Evolutionary conservation across 2,888 invertebrate genomes (phyloP), one percentile per base, ranked within the genome.

Genomic region (Parnassius apollo): DNA sequence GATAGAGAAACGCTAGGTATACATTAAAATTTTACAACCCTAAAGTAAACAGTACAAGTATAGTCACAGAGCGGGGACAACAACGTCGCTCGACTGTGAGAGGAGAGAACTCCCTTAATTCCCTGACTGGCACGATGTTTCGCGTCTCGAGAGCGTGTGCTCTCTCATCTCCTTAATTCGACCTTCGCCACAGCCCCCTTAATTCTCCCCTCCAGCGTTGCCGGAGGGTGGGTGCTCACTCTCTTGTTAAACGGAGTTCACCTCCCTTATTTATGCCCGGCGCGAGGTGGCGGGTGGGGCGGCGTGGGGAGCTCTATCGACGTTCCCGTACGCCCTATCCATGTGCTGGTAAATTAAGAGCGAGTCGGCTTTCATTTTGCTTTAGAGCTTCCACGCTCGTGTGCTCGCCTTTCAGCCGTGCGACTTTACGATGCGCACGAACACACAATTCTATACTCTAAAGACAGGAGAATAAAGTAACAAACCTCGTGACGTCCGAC

Each of bases 91-190:
- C 54, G 66, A 12, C 52, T 18, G 22, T 66, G 62, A 61, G 65
- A 65, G 70, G 64, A 61, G 65, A 65, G 70, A 69, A 69, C 75
- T 81, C 78, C 80, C 82, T 82, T 87, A 86, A 88, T 88, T 86
- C 87, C 85, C 83, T 81, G 82, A 79, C 80, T 79, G 80, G 81
- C 76, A 78, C 78, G 83, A 86, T 85, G 85, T 83, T 84, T 84
- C 84, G 83, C 83, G 86, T 85, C 89, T 89, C 88, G 86, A 88
- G 89, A 90, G 87, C 86, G 88, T 85, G 86, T 86, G 88, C 90
- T 91, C 89, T 90, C 90, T 90, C 90, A 90, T 91, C 91, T 91
- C 91, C 91, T 91, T 91, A 91, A 90, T 90, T 91, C 89, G 91
- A 91, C 91, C 91, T 91, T 91, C 91, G 90, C 89, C 89, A 82